phyloP scores from a whole-genome alignment of 1,140 invertebrate species.

The Aphaenogaster floridana region DNA sequence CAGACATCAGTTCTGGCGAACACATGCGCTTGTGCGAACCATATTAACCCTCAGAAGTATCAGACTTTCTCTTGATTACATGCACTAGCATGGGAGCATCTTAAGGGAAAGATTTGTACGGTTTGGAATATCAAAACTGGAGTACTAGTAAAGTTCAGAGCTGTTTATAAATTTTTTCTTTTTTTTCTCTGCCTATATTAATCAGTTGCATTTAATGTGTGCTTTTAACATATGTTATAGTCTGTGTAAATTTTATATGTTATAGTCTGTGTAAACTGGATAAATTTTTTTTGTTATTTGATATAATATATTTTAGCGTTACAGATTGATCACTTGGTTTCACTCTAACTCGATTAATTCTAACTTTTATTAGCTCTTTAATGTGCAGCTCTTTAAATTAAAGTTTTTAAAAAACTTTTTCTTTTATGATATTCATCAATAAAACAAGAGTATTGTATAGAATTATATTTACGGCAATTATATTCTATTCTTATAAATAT shows the following conservation, averaged over 20 bases:
- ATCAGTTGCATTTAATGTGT: background rate
- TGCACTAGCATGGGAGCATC: background rate
- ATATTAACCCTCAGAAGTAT: conserved; percentile 45
- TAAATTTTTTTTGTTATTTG: background rate
- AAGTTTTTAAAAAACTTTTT: background rate
- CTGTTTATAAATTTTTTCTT: background rate
- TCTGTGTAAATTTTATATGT: background rate
- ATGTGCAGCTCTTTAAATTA: background rate
- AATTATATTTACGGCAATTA: too few relatives aligned
- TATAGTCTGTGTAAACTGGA: background rate
- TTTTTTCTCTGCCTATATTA: background rate
- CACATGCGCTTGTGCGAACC: conserved; percentile 14
- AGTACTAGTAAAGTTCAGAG: background rate
- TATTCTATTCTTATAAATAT: background rate
- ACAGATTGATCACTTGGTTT: background rate
- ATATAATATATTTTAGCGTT: background rate
- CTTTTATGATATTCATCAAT: background rate
- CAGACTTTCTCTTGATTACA: conserved; percentile 47
- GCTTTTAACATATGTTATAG: background rate
- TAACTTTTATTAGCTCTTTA: background rate
- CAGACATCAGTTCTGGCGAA: conserved; percentile 52
- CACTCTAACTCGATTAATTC: too few relatives aligned
- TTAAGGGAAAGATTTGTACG: background rate
- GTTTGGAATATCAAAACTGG: background rate
- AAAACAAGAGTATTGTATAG: too few relatives aligned